Evolutionary conservation across 2,888 invertebrate species (phyloP).

Genomic region (Reticulitermes lucifugus): DNA sequence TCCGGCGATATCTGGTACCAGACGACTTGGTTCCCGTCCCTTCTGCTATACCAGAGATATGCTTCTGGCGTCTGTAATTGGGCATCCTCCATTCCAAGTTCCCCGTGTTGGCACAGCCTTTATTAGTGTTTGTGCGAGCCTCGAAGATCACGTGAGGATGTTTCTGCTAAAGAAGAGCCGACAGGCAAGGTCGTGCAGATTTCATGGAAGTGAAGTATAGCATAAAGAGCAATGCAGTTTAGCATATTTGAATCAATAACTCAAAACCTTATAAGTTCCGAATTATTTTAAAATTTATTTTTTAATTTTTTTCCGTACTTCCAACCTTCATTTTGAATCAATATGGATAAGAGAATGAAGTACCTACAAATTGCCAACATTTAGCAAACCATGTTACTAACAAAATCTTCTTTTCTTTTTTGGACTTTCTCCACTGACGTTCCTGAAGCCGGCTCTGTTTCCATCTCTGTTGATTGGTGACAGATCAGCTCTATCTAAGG

Average conservation of each 20-base stretch:
- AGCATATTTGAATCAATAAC: neutral
- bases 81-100: constrained; percentile 77
- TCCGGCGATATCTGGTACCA: constrained; percentile 35
- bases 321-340: too few relatives aligned
- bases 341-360: too few relatives aligned
- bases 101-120: constrained; percentile 89
- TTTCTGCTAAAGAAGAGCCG: constrained; percentile 73
- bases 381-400: too few relatives aligned
- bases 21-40: constrained; percentile 1
- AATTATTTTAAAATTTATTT: too few relatives aligned
- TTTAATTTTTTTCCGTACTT: too few relatives aligned
- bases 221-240: neutral
- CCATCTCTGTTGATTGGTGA: too few relatives aligned
- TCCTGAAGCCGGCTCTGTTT: too few relatives aligned
- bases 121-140: constrained; percentile 89
- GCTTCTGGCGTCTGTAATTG: constrained; percentile 72
- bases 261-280: too few relatives aligned
- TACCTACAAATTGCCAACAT: too few relatives aligned
- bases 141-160: constrained; percentile 98
- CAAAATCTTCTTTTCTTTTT: too few relatives aligned
- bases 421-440: too few relatives aligned
- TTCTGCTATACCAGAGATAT: constrained; percentile 58
- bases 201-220: neutral
- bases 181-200: constrained; percentile 51
- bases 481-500: too few relatives aligned